phyloP scores from a whole-genome alignment of 2,113 vertebrate species.

The human region DNA sequence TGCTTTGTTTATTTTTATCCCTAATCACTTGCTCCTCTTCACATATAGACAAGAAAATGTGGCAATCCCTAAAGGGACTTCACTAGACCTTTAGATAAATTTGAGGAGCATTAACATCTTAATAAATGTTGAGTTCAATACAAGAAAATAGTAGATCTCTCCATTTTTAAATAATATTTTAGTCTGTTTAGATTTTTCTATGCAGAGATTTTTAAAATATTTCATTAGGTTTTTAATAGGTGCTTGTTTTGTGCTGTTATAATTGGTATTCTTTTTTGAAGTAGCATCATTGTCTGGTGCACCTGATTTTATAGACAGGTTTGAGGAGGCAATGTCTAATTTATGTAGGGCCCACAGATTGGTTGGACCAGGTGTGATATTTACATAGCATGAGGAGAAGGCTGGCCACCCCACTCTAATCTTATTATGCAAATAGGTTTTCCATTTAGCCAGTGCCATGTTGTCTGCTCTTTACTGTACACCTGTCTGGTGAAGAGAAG shows the following conservation, averaged over 20 bases:
- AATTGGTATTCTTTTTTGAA: neutral
- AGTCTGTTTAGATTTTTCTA: neutral
- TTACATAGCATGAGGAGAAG: too few relatives aligned
- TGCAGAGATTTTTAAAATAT: neutral
- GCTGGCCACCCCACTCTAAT: too few relatives aligned
- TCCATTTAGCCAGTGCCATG: too few relatives aligned
- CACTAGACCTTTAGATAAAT: neutral
- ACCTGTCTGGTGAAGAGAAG: too few relatives aligned
- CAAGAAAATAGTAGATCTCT: neutral
- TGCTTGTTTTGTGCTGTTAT: neutral
- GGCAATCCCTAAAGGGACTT: neutral
- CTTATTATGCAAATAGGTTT: too few relatives aligned
- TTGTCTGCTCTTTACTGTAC: too few relatives aligned
- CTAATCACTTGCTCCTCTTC: neutral
- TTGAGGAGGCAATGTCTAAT: too few relatives aligned
- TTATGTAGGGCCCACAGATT: too few relatives aligned
- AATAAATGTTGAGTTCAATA: neutral
- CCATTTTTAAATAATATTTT: neutral
- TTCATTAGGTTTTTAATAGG: neutral
- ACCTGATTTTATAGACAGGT: too few relatives aligned
- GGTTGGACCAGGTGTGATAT: too few relatives aligned
- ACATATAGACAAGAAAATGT: neutral
- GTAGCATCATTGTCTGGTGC: too few relatives aligned
- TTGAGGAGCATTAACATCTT: neutral
- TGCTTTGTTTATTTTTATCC: neutral